phyloP scores from a whole-genome alignment of 2,113 vertebrate species.

The Oophaga pumilio region DNA sequence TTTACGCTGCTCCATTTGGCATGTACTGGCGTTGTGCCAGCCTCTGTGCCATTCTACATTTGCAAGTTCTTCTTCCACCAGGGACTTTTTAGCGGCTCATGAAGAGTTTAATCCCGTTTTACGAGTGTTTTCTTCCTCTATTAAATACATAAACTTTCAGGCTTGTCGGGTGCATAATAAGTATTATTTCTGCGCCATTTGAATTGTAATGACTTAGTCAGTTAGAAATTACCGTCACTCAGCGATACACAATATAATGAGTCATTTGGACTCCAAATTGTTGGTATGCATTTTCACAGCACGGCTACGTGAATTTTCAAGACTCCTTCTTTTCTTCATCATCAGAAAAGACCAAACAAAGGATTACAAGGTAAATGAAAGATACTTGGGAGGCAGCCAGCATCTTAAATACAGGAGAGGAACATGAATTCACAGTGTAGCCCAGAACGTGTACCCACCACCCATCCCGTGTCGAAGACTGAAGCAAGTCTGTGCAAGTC shows the following conservation, averaged over 20 bases:
- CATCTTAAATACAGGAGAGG: neutral
- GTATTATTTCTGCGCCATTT: conserved; percentile 34
- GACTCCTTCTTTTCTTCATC: conserved; percentile 1
- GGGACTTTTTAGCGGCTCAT: neutral
- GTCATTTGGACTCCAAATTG: conserved; percentile 22
- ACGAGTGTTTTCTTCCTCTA: conserved; percentile 7
- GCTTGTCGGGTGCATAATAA: conserved; percentile 16
- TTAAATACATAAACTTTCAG: conserved; percentile 23
- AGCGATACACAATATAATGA: conserved; percentile 29
- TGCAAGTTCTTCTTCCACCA: neutral
- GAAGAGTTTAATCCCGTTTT: conserved; percentile 8
- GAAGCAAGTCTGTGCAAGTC: conserved; percentile 6
- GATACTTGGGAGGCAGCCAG: conserved; percentile 27
- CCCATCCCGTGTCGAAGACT: neutral
- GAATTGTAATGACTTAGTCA: conserved; percentile 9
- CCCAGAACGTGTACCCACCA: neutral
- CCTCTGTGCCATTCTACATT: neutral
- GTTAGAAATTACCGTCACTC: conserved; percentile 30
- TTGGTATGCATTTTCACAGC: neutral
- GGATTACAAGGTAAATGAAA: conserved; percentile 28
- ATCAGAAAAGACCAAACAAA: conserved; percentile 16
- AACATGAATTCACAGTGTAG: neutral
- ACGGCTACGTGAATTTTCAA: neutral
- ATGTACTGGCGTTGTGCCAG: neutral
- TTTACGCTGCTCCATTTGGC: neutral